Base-by-base conservation (phyloP, 2,888 invertebrate species). In the Atethmia centrago region DNA sequence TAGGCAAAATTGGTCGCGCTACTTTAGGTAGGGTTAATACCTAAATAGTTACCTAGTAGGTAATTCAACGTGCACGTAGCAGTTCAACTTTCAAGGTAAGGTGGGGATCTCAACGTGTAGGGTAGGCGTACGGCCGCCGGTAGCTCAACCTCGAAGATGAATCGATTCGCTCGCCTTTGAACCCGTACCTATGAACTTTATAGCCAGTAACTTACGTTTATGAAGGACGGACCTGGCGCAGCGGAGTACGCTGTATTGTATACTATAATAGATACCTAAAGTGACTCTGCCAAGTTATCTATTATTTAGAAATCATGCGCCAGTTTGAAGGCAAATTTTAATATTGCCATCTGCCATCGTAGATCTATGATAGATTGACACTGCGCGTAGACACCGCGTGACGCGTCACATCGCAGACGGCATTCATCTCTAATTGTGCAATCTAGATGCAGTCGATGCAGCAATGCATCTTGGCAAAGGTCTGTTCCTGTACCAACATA, bases 101-200 rank as follows among this genome's bases (percentile, higher is more conserved):
- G 19, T 28, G 14, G 28, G 21, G 16, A 63, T 28, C 8, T 62
- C 45, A 25, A 61, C 19, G 25, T 25, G 25, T 62, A 62, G 28
- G 19, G 45, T 62, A 47, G 28, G 5, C 28, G 28, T 47, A 63
- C 47, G 28, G 14, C 21, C 16, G 16, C 3, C 40, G 16, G 28
- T 47, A 47, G 4, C 16, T 47, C 21, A 63, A 47, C 28, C 63
- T 63, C 47, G 63, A 63, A 47, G 5, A 63, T n/a, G 14, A 63
- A 63, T 63, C 28, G 63, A 63, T 63, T 63, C 28, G 28, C 4
- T 62, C 28, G 45, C 14, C 62, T 4, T n/a, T n/a, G n/a, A n/a
- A n/a, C n/a, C n/a, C n/a, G n/a, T n/a, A 63, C 4, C 63, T 28
- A 47, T 63, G 28, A 47, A 47, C 28, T 47, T 62, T 62, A 45